phyloP scores from a whole-genome alignment of 2,797 vertebrate species.

The Buceros bicornis region DNA sequence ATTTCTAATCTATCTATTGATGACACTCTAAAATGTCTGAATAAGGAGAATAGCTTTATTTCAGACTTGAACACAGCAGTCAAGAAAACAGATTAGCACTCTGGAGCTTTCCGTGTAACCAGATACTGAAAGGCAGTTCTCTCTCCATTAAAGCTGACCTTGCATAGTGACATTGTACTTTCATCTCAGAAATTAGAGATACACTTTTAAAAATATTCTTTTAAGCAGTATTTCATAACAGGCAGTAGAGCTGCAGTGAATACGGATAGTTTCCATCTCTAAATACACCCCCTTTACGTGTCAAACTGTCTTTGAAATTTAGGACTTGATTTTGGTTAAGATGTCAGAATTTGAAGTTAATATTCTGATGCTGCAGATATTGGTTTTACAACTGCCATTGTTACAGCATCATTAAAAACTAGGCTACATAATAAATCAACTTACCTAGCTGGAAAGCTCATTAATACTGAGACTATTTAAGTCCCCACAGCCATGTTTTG shows the following conservation, averaged over 20 bases:
- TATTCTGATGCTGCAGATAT: background rate
- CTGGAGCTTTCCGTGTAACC: conserved; percentile 28
- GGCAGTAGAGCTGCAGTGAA: background rate
- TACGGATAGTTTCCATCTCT: background rate
- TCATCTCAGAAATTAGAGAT: conserved; percentile 43
- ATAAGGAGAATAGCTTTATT: conserved; percentile 35
- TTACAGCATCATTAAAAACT: background rate
- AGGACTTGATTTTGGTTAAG: background rate
- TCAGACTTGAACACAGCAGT: conserved; percentile 14
- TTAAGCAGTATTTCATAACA: background rate
- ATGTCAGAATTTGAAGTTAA: conserved; percentile 1
- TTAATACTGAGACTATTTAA: conserved; percentile 31
- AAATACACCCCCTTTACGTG: background rate
- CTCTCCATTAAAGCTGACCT: conserved; percentile 53
- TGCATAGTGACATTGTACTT: conserved; percentile 26
- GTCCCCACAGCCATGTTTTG: conserved; percentile 11
- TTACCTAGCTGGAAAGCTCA: conserved; percentile 11
- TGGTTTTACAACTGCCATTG: background rate
- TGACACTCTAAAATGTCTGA: background rate
- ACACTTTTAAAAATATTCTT: background rate
- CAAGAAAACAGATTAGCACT: conserved; percentile 22
- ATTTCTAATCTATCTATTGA: background rate
- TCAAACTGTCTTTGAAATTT: background rate
- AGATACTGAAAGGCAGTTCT: conserved; percentile 11
- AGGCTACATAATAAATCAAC: conserved; percentile 37